Evolutionary conservation across 2,888 invertebrate species (phyloP), one percentile per base, ranked within the genome.

Genomic region (Elegia similella): DNA sequence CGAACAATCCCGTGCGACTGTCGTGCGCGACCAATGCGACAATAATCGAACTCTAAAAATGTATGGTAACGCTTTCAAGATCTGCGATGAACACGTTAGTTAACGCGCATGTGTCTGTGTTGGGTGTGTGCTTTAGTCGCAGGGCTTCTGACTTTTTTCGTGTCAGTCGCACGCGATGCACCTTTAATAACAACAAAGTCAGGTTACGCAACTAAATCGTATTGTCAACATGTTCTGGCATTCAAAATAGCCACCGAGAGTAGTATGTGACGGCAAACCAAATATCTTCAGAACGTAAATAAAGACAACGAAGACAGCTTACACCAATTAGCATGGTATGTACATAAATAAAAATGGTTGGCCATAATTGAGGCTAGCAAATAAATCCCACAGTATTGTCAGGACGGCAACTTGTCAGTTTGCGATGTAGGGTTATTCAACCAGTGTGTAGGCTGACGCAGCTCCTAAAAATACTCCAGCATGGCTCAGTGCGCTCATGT

Each of bases 361-460:
- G 23, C 23, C 23, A 12, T 46, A 17, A 46, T 17, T 16, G 17
- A 23, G 46, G 13, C 30, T 47, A 17, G 17, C 12, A 17, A 47
- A 47, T 29, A 43, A 46, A 23, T 23, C 23, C 23, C 48, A 57
- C 7, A 29, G 15, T 13, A 47, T 48, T 70, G 61, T 67, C 63
- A 66, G 60, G 65, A 58, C 52, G 47, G 57, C 44, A 52, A 50
- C 29, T 46, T 56, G 60, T 59, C 58, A 43, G 55, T 63, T 60
- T 72, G 66, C 71, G 65, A 67, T 66, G 68, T 76, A 75, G 75
- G 83, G 82, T 83, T 84, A 82, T 86, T 85, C 80, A 86, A 86
- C 83, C 75, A 78, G 59, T 59, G 67, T 68, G 68, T 66, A 66
- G 64, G 59, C 65, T 73, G 75, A 80, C 78, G 77, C 69, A 73